Evolutionary conservation across 2,797 vertebrate species (phyloP).

Genomic region (Halcyon smyrnensis): DNA sequence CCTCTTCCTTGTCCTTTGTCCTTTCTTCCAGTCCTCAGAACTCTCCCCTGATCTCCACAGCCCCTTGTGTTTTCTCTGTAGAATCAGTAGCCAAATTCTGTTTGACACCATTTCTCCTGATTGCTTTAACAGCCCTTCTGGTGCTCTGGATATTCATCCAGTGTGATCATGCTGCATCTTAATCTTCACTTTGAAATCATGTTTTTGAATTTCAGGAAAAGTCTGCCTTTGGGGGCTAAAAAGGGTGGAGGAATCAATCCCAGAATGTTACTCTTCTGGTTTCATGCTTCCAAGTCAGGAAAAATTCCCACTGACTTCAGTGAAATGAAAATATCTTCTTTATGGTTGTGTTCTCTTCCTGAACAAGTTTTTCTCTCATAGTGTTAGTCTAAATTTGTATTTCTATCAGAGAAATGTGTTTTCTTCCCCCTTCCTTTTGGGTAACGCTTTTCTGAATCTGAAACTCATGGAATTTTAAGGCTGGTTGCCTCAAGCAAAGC

Average conservation of each 20-base stretch:
- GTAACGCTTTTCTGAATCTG: background rate
- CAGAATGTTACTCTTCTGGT: background rate
- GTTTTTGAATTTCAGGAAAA: background rate
- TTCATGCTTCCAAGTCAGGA: background rate
- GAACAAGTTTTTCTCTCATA: background rate
- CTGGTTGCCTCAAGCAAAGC: background rate
- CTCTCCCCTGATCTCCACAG: background rate
- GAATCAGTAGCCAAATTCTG: background rate
- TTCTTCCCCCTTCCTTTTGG: background rate
- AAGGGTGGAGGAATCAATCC: background rate
- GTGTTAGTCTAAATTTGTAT: background rate
- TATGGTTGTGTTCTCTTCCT: background rate
- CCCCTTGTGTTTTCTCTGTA: background rate
- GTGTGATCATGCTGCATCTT: background rate
- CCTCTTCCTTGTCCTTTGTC: background rate
- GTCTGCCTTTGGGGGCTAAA: background rate
- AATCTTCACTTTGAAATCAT: background rate
- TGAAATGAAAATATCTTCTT: background rate
- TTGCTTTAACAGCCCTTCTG: background rate
- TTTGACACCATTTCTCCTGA: background rate
- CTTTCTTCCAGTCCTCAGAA: background rate
- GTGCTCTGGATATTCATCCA: background rate
- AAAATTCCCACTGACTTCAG: background rate
- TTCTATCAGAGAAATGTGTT: background rate
- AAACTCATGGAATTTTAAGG: background rate